Conservation (phyloP, 2,888 invertebrate species). For the Microplitis deprimator region DNA sequence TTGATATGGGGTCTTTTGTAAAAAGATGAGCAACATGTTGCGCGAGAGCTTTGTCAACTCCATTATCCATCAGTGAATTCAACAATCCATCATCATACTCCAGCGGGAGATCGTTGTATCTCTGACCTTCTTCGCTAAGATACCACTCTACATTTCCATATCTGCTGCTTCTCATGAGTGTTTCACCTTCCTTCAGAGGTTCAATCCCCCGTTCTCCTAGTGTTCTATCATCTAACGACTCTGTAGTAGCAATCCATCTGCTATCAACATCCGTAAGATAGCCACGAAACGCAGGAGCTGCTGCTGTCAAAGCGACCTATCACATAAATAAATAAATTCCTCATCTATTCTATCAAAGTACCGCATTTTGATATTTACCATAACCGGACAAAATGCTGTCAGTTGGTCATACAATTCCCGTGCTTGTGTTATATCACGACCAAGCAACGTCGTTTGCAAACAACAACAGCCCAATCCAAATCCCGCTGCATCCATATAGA, state of each 20-base stretch:
- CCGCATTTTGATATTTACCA: conserved; percentile 76
- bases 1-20: conserved; percentile 94
- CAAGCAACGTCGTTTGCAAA: conserved; percentile 95
- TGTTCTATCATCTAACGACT: conserved; percentile 95
- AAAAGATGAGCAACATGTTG: conserved; percentile 98
- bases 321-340: no score
- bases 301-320: conserved; percentile 94
- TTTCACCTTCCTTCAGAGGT: conserved; percentile 81
- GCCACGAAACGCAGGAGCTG: conserved; percentile 94
- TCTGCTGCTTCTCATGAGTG: conserved; percentile 91
- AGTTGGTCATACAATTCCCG: conserved; percentile 96
- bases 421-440: conserved; percentile 96
- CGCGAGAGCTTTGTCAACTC: conserved; percentile 93
- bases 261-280: conserved; percentile 95
- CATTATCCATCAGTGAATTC: conserved; percentile 84
- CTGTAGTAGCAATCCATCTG: conserved; percentile 96
- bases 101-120: conserved; percentile 94
- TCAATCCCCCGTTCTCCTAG: conserved; percentile 89
- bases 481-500: conserved; percentile 99
- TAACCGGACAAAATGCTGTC: conserved; percentile 95
- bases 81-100: conserved; percentile 89
- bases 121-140: conserved; percentile 88
- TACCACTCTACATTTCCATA: conserved; percentile 99
- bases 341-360: conserved; percentile 43
- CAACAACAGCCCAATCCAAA: conserved; percentile 99